Conservation (phyloP, 2,888 invertebrate species). For the Archips xylosteana region DNA sequence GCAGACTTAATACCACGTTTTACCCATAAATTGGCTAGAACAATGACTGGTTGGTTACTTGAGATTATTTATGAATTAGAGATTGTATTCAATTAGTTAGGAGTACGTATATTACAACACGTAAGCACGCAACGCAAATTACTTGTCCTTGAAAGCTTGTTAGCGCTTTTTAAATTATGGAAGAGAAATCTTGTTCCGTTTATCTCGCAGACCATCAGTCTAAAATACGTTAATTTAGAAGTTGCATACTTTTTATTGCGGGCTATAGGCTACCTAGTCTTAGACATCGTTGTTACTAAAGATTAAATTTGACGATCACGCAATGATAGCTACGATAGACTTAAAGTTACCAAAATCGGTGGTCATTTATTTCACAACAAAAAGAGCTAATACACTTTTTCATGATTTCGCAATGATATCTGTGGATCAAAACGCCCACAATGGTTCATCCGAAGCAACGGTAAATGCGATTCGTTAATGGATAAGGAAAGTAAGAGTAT, state of each 20-base stretch:
- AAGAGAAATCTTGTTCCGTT: slow-evolving; percentile 10
- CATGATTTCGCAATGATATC: slow-evolving; percentile 62
- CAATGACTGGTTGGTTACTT: slow-evolving; percentile 46
- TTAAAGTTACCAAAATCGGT: slow-evolving; percentile 47
- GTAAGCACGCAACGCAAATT: slow-evolving; percentile 17
- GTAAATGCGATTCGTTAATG: slow-evolving; percentile 69
- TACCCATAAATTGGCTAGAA: slow-evolving; percentile 53
- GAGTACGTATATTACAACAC: neutral
- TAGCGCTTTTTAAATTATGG: slow-evolving; percentile 5
- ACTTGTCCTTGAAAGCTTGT: neutral
- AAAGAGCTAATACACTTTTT: slow-evolving; percentile 59
- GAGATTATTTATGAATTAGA: slow-evolving; percentile 52
- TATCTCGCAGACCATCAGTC: neutral
- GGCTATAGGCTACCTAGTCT: slow-evolving; percentile 5
- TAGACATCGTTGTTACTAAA: slow-evolving; percentile 14
- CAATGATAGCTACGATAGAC: slow-evolving; percentile 26
- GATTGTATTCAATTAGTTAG: slow-evolving; percentile 21
- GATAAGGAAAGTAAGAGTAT: slow-evolving; percentile 79
- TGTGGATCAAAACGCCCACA: slow-evolving; percentile 57
- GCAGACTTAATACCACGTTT: slow-evolving; percentile 62
- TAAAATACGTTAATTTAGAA: neutral
- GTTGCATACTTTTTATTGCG: neutral
- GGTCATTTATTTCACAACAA: slow-evolving; percentile 56
- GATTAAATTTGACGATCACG: neutral
- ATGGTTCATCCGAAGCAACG: slow-evolving; percentile 60